These are phyloP conservation scores for Tylochromis polylepis DNA, from an alignment of 2,113 vertebrate species.

Conservation along the genomic window DNA sequence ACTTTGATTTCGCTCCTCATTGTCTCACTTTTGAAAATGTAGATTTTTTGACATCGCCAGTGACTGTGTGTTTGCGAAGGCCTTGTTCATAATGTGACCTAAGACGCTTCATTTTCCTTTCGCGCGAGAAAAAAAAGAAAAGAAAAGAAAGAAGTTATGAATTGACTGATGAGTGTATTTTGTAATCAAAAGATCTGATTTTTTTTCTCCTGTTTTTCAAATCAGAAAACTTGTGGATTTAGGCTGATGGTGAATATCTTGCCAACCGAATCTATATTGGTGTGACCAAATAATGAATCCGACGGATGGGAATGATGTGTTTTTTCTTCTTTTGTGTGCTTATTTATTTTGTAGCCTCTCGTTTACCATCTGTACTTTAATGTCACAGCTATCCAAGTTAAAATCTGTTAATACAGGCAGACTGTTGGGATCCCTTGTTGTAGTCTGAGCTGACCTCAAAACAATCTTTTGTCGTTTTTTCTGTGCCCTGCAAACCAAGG, in stretches of 20 bases:
- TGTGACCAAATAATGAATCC: slow-evolving; percentile 66
- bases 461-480: neutral
- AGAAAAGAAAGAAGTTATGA: slow-evolving; percentile 12
- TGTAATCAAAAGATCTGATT: slow-evolving; percentile 56
- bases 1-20: slow-evolving; percentile 9
- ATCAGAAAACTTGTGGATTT: slow-evolving; percentile 17
- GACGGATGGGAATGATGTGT: slow-evolving; percentile 45
- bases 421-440: neutral
- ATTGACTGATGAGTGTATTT: slow-evolving; percentile 53
- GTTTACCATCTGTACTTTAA: slow-evolving; percentile 40
- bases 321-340: slow-evolving; percentile 42
- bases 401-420: slow-evolving; percentile 5
- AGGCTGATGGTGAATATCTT: slow-evolving; percentile 2
- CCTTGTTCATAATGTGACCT: slow-evolving; percentile 29
- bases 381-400: slow-evolving; percentile 23
- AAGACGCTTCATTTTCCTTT: slow-evolving; percentile 14
- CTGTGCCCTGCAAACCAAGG: slow-evolving; percentile 1
- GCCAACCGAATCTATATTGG: slow-evolving; percentile 44
- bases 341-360: slow-evolving; percentile 71
- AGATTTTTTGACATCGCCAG: neutral
- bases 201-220: slow-evolving; percentile 33
- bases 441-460: slow-evolving; percentile 27
- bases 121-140: neutral
- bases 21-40: slow-evolving; percentile 1
- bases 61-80: slow-evolving; percentile 19